These are phyloP conservation scores for western clawed frog (Xenopus tropicalis) DNA, from an alignment of 2,113 vertebrate genomes.

Conservation along the genomic window DNA sequence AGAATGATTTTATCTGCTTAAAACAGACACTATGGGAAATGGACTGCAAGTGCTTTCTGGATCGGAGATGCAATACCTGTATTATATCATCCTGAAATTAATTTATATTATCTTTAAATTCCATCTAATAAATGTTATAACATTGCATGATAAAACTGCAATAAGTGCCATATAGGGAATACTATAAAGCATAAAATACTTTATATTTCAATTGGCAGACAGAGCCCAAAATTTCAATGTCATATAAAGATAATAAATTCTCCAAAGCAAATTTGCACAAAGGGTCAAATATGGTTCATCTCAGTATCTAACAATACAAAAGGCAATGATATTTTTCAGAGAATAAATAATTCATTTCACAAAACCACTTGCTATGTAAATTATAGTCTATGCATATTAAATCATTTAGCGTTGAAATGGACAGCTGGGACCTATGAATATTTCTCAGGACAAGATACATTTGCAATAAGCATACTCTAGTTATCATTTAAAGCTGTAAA, in stretches of 20 bases:
- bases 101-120: too few relatives aligned
- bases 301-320: conserved; percentile 63
- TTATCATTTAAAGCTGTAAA: conserved; percentile 62
- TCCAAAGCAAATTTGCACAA: conserved; percentile 66
- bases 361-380: conserved; percentile 71
- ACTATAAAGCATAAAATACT: too few relatives aligned
- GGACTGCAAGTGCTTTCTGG: too few relatives aligned
- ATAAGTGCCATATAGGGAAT: too few relatives aligned
- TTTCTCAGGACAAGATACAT: conserved; percentile 63
- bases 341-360: conserved; percentile 73
- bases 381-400: conserved; percentile 73
- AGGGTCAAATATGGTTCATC: conserved; percentile 64
- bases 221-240: conserved; percentile 60
- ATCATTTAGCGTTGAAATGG: conserved; percentile 70
- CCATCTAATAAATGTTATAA: too few relatives aligned
- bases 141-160: too few relatives aligned
- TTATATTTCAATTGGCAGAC: conserved; percentile 48
- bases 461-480: conserved; percentile 53
- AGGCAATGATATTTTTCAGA: conserved; percentile 63
- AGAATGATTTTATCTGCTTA: too few relatives aligned
- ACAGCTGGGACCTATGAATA: conserved; percentile 69
- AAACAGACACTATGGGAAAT: too few relatives aligned
- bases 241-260: conserved; percentile 68
- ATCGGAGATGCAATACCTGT: too few relatives aligned
- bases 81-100: too few relatives aligned